A percentile compares a stretch with the other conserved stretches of the same genome.
These are phyloP conservation scores for Ficedula albicollis DNA, from an alignment of 2,797 vertebrate species.

Conservation along the genomic window DNA sequence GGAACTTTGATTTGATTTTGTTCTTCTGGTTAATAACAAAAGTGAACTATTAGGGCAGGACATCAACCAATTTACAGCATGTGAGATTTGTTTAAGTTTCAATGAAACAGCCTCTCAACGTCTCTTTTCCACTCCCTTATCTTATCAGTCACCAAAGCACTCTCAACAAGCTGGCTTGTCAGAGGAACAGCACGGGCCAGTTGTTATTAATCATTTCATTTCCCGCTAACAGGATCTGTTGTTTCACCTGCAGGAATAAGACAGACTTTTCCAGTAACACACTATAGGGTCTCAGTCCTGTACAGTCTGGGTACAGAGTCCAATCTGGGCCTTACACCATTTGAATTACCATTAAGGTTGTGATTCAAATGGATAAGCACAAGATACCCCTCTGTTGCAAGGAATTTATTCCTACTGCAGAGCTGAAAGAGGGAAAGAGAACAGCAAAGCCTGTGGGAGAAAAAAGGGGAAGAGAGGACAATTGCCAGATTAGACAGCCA, in stretches of 20 bases:
- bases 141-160: constrained; percentile 11
- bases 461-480: background rate
- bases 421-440: background rate
- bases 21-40: constrained; percentile 28
- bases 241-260: background rate
- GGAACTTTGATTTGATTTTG: constrained; percentile 39
- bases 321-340: background rate
- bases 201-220: constrained; percentile 25
- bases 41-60: constrained; percentile 20
- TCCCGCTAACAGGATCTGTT: background rate
- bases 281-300: background rate
- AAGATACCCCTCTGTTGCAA: background rate
- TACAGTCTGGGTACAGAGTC: background rate
- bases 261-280: background rate
- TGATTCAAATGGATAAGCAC: background rate
- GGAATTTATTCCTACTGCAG: background rate
- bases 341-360: background rate
- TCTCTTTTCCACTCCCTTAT: background rate
- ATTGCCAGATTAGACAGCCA: background rate
- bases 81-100: background rate
- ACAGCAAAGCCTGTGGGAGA: background rate
- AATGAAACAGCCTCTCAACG: background rate
- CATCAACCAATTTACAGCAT: background rate
- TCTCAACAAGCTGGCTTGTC: constrained; percentile 8
- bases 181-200: background rate